Percentiles rank a stretch among this genome's conserved stretches.
These are phyloP conservation scores for Propithecus perrieri DNA, from an alignment of 2,797 vertebrate species.

Conservation along the genomic window DNA sequence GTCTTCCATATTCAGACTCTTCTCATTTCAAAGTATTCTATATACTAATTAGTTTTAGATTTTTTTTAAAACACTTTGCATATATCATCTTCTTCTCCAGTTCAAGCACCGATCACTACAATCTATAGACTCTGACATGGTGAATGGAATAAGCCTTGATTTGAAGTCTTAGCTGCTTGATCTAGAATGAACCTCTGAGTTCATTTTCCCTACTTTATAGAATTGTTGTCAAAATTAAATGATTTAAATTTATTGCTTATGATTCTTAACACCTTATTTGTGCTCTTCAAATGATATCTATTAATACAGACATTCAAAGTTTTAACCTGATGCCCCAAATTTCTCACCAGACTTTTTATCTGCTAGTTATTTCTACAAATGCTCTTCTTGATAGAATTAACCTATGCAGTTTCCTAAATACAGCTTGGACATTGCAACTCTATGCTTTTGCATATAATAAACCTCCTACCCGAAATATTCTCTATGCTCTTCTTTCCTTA, in stretches of 20 bases:
- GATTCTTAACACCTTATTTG: not conserved
- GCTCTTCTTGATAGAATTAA: not conserved
- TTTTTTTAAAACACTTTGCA: not conserved
- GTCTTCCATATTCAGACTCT: not conserved
- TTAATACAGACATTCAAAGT: not conserved
- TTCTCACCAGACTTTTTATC: not conserved
- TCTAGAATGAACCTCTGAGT: not conserved
- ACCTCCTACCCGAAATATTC: not conserved
- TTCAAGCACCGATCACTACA: not conserved
- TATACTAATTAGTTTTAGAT: not conserved
- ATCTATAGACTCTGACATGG: not conserved
- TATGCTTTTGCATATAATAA: not conserved
- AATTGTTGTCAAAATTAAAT: not conserved
- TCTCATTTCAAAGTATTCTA: not conserved
- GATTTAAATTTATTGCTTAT: not conserved
- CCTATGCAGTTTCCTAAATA: not conserved
- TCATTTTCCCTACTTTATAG: not conserved
- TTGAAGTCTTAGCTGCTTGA: not conserved
- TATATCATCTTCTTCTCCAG: not conserved
- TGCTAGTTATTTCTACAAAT: not conserved
- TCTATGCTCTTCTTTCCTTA: not conserved
- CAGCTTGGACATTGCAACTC: not conserved
- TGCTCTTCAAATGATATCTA: not conserved
- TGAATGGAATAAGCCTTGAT: not conserved
- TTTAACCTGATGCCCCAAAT: not conserved